Evolutionary conservation across 2,888 invertebrate genomes (phyloP).

Genomic region (Drosophila macrospina): DNA sequence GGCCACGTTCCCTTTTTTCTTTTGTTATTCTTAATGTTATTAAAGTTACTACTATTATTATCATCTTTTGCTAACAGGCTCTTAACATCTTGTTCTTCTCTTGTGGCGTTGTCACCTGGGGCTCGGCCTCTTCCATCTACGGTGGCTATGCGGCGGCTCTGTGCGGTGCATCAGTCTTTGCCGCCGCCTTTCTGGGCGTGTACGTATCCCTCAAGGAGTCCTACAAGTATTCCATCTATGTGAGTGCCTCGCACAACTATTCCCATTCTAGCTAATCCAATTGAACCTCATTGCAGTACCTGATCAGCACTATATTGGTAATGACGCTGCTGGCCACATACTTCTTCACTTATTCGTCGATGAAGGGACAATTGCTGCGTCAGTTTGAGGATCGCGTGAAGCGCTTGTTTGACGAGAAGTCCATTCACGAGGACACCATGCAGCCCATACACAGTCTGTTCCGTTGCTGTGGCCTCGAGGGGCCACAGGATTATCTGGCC

Average conservation of each 20-base stretch:
- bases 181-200: slow-evolving; percentile 71
- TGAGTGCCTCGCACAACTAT: slow-evolving; percentile 30
- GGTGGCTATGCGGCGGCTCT: slow-evolving; percentile 76
- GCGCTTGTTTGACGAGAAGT: slow-evolving; percentile 62
- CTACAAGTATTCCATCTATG: slow-evolving; percentile 71
- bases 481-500: slow-evolving; percentile 76
- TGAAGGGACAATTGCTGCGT: slow-evolving; percentile 62
- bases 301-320: slow-evolving; percentile 46
- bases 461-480: slow-evolving; percentile 75
- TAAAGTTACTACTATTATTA: neutral
- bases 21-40: neutral
- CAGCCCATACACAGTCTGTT: slow-evolving; percentile 76
- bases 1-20: too few species aligned
- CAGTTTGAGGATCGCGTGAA: slow-evolving; percentile 72
- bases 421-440: slow-evolving; percentile 69
- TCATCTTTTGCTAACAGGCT: too few species aligned
- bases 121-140: slow-evolving; percentile 70
- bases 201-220: slow-evolving; percentile 81
- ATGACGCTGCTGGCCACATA: slow-evolving; percentile 67
- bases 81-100: slow-evolving; percentile 74
- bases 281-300: slow-evolving; percentile 49
- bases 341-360: slow-evolving; percentile 68
- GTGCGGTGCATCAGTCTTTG: slow-evolving; percentile 66
- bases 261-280: neutral
- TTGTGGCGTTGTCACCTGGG: slow-evolving; percentile 78